phyloP scores from a whole-genome alignment of 1,140 invertebrate genomes.

The Halictus rubicundus region DNA sequence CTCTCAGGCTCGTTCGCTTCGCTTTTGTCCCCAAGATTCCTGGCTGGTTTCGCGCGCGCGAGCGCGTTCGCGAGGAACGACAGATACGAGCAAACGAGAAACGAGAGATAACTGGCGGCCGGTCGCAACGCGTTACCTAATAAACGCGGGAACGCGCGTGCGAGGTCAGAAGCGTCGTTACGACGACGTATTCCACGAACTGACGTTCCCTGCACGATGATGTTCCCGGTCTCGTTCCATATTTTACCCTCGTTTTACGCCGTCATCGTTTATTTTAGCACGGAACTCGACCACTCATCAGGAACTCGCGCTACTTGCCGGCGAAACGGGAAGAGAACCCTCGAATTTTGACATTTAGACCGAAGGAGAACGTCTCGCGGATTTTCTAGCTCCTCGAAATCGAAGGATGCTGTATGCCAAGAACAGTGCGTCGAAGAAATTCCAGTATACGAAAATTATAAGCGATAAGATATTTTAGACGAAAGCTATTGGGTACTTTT shows the following conservation, averaged over 20 bases:
- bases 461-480: too few species aligned
- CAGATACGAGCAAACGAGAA: background rate
- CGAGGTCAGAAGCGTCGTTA: conserved; percentile 53
- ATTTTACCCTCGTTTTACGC: conserved; percentile 26
- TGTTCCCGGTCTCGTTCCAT: conserved; percentile 26
- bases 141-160: conserved; percentile 60
- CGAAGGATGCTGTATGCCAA: too few species aligned
- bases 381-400: too few species aligned
- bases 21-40: conserved; percentile 52
- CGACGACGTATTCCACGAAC: conserved; percentile 11
- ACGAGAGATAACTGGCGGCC: conserved; percentile 18
- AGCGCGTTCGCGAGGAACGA: conserved; percentile 26
- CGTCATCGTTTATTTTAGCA: conserved; percentile 35
- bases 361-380: too few species aligned
- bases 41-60: conserved; percentile 46
- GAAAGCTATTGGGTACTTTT: too few species aligned
- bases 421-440: too few species aligned
- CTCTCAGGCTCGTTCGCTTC: conserved; percentile 41
- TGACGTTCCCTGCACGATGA: background rate
- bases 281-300: conserved; percentile 22
- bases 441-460: too few species aligned
- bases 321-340: too few species aligned
- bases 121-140: conserved; percentile 51
- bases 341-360: too few species aligned
- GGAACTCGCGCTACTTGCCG: conserved; percentile 20